phyloP scores from a whole-genome alignment of 2,113 vertebrate species.

The Pionites leucogaster region DNA sequence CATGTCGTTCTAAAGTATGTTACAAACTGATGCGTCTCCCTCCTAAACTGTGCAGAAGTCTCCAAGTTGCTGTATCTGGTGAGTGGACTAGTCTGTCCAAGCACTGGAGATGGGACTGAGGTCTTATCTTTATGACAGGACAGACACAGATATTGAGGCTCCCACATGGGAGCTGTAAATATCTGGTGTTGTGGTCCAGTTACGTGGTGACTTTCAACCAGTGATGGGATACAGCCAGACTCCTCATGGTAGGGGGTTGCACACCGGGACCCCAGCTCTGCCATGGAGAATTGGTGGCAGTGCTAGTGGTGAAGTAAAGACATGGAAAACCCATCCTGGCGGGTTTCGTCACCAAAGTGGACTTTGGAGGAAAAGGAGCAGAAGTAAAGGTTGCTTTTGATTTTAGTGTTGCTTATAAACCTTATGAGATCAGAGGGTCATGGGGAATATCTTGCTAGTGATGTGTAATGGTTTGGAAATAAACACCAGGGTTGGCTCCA shows the following conservation, averaged over 20 bases:
- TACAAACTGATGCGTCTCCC: not conserved
- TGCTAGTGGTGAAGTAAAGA: not conserved
- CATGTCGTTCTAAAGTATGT: not conserved
- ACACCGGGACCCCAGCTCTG: accelerated
- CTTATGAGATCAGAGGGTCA: not conserved
- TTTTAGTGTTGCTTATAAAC: not conserved
- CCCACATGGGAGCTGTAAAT: not conserved
- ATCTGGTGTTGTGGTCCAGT: not conserved
- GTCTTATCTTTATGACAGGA: not conserved
- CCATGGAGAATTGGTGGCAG: not conserved
- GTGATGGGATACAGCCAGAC: not conserved
- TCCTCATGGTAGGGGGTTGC: not conserved
- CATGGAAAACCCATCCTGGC: not conserved
- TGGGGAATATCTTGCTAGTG: not conserved
- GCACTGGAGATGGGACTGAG: not conserved
- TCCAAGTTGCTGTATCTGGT: not conserved
- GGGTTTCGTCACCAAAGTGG: not conserved
- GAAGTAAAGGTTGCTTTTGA: not conserved
- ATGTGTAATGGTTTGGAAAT: slow-evolving; percentile 42
- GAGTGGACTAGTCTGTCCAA: not conserved
- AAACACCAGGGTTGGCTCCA: slow-evolving; percentile 12
- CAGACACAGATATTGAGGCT: not conserved
- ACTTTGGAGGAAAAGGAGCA: not conserved
- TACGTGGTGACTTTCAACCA: accelerated
- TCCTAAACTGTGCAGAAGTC: not conserved